These are phyloP conservation scores for Porphyrio hochstetteri DNA, from an alignment of 2,113 vertebrate genomes.

Conservation along the genomic window DNA sequence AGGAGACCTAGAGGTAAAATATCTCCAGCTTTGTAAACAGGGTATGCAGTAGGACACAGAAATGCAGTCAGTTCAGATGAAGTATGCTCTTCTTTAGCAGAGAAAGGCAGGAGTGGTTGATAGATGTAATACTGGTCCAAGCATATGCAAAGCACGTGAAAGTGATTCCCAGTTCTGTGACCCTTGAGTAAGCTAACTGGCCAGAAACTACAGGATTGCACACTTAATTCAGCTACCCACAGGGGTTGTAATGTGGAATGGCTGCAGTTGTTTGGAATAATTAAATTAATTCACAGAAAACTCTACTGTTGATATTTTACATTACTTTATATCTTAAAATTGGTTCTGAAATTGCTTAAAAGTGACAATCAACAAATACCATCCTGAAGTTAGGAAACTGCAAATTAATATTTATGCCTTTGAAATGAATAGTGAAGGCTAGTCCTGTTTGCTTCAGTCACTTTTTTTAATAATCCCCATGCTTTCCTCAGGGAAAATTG, in stretches of 20 bases:
- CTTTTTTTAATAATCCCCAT: not conserved
- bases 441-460: not conserved
- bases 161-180: not conserved
- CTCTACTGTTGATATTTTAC: not conserved
- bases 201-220: not conserved
- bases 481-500: not conserved
- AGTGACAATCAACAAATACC: not conserved
- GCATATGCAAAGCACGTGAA: not conserved
- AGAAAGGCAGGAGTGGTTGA: not conserved
- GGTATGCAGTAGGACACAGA: not conserved
- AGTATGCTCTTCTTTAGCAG: not conserved
- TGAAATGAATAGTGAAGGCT: not conserved
- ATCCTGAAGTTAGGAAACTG: slow-evolving; percentile 5
- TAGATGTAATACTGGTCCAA: not conserved
- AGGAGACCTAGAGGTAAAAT: slow-evolving; percentile 98
- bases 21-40: not conserved
- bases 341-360: not conserved
- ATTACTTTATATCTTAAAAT: not conserved
- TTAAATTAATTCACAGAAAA: not conserved
- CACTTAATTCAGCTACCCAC: not conserved
- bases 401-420: not conserved
- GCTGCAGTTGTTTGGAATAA: not conserved
- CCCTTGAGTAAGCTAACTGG: not conserved
- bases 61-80: not conserved
- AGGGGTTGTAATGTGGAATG: not conserved